Conservation (phyloP, 2,888 invertebrate species). For the Uropetala carovei region DNA sequence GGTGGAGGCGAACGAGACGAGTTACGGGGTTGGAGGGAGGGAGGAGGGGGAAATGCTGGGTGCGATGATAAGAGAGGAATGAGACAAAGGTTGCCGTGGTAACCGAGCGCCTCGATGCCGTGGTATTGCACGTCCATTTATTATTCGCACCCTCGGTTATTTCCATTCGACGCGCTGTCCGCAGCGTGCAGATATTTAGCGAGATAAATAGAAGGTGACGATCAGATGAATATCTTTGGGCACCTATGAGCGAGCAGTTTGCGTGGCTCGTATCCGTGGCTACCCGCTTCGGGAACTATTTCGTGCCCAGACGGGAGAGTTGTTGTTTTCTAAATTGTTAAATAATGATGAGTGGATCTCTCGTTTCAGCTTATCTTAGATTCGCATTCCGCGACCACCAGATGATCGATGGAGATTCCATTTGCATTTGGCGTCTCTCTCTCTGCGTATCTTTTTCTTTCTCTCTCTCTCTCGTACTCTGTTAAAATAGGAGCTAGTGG, state of each 20-base stretch:
- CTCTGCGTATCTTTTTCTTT: no score
- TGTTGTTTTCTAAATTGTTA: neutral
- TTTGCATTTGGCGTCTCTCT: no score
- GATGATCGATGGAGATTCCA: neutral
- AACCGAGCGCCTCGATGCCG: neutral
- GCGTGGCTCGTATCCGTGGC: neutral
- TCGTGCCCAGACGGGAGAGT: neutral
- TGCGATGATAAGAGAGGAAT: neutral
- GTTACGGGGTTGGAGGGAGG: no score
- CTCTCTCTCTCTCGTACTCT: no score
- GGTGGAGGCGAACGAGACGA: no score
- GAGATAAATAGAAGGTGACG: slow-evolving; percentile 14
- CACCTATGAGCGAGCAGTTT: neutral
- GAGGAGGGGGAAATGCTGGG: neutral
- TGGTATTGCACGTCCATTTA: slow-evolving; percentile 14
- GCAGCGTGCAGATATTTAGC: neutral
- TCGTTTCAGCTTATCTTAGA: neutral
- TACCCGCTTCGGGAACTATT: neutral
- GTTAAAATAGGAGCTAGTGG: no score
- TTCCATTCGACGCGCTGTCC: neutral
- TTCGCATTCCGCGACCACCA: neutral
- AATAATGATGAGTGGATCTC: neutral
- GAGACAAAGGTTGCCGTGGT: neutral
- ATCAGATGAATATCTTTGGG: slow-evolving; percentile 9
- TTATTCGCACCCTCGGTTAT: neutral